Evolutionary conservation across 2,888 invertebrate species (phyloP).

Genomic region (Rotaria macrura): DNA sequence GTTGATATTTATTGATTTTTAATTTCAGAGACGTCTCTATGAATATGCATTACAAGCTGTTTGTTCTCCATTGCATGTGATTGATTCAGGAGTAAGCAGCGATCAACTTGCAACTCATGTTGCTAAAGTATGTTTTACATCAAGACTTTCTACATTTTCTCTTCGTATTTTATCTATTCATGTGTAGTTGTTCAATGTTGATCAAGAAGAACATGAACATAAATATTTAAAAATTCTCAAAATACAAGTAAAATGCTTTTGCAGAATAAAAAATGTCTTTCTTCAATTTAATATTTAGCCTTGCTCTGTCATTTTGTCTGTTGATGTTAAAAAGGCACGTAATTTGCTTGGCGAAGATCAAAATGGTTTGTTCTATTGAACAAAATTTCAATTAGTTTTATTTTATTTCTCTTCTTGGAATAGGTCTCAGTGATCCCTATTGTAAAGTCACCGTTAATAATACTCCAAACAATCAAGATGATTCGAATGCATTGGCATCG

Average conservation of each 20-base stretch:
- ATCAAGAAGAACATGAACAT: not conserved
- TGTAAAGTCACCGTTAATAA: not conserved
- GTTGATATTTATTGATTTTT: not conserved
- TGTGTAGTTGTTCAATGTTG: not conserved
- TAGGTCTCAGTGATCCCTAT: not conserved
- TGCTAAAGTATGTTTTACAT: not conserved
- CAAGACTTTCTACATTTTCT: not conserved
- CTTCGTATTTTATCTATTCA: not conserved
- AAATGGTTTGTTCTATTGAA: not conserved
- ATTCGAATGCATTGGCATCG: not conserved
- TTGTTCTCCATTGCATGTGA: not conserved
- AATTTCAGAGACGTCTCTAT: not conserved
- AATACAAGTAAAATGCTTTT: not conserved
- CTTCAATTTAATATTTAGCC: not conserved
- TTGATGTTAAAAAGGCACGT: not conserved
- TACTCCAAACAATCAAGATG: not conserved
- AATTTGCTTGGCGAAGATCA: not conserved
- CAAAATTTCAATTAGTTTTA: no score
- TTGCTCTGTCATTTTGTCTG: not conserved
- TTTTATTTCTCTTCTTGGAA: not conserved
- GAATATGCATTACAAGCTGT: constrained; percentile 1
- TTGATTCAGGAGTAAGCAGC: not conserved
- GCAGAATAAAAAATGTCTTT: not conserved
- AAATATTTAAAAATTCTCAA: not conserved
- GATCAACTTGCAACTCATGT: not conserved